A percentile compares a stretch with the other conserved stretches of the same genome.
Evolutionary conservation across 2,797 vertebrate species (phyloP).

Genomic region (Bradypodion ventrale): DNA sequence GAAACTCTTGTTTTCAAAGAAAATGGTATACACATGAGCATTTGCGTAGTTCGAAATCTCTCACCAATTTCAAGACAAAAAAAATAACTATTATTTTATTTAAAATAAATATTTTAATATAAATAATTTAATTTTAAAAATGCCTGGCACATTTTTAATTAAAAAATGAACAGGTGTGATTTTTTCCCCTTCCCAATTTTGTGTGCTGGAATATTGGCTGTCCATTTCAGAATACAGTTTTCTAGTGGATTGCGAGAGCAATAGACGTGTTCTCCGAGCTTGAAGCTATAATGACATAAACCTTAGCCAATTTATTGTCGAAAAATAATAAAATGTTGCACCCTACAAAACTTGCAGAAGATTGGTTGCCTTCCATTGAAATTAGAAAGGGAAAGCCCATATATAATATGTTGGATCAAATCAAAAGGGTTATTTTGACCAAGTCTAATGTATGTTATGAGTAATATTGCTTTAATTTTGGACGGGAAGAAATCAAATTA

Average conservation of each 20-base stretch:
- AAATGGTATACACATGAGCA: not conserved
- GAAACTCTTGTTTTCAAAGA: not conserved
- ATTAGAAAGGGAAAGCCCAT: slow-evolving; percentile 6
- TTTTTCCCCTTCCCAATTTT: not conserved
- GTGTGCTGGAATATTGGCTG: slow-evolving; percentile 6
- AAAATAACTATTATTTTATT: no score
- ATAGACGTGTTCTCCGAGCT: not conserved
- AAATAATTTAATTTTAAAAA: not conserved
- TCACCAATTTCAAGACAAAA: not conserved
- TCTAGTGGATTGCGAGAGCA: not conserved
- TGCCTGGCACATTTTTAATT: not conserved
- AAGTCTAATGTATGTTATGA: slow-evolving; percentile 38
- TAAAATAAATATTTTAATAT: no score
- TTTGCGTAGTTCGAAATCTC: not conserved
- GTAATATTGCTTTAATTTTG: slow-evolving; percentile 54
- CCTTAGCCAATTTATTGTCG: not conserved
- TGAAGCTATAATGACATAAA: not conserved
- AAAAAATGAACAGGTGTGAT: not conserved
- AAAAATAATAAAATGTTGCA: no score
- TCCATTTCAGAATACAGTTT: not conserved
- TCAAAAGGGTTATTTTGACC: slow-evolving; percentile 35
- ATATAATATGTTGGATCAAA: slow-evolving; percentile 8
- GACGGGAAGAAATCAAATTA: slow-evolving; percentile 62
- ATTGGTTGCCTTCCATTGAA: no score
- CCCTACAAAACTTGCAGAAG: not conserved